These are phyloP conservation scores for Dipodomys spectabilis DNA, from an alignment of 2,113 vertebrate species.

Conservation along the genomic window DNA sequence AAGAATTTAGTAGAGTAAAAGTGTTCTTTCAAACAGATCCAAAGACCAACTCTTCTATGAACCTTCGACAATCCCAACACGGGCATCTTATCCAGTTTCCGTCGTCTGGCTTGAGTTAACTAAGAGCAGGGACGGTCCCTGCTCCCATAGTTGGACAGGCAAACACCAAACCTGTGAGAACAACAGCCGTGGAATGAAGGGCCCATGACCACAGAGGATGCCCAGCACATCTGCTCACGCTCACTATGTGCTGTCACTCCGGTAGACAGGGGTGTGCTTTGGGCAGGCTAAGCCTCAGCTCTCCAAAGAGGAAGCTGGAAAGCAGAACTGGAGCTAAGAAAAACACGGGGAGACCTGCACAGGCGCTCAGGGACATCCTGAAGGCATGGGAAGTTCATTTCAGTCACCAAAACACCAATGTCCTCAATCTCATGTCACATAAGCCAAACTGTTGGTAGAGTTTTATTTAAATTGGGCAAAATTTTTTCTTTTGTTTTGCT, in stretches of 20 bases:
- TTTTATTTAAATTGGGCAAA: constrained; percentile 11
- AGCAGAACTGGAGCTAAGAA: not conserved
- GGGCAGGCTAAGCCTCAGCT: not conserved
- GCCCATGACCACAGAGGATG: not conserved
- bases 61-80: not conserved
- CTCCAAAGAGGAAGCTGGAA: too few species aligned
- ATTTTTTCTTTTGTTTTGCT: too few species aligned
- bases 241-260: not conserved
- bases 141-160: not conserved
- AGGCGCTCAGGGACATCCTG: not conserved
- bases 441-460: constrained; percentile 11
- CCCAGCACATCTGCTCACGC: not conserved
- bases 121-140: not conserved
- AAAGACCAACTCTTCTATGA: not conserved
- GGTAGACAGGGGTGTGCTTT: not conserved
- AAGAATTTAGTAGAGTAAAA: not conserved
- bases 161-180: not conserved
- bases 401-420: not conserved
- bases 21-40: constrained; percentile 1
- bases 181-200: not conserved
- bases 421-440: not conserved
- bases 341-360: not conserved
- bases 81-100: not conserved
- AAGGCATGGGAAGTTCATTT: not conserved
- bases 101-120: not conserved